These are phyloP conservation scores for Drosophila ochracea DNA, from an alignment of 2,888 invertebrate genomes.

Conservation along the genomic window DNA sequence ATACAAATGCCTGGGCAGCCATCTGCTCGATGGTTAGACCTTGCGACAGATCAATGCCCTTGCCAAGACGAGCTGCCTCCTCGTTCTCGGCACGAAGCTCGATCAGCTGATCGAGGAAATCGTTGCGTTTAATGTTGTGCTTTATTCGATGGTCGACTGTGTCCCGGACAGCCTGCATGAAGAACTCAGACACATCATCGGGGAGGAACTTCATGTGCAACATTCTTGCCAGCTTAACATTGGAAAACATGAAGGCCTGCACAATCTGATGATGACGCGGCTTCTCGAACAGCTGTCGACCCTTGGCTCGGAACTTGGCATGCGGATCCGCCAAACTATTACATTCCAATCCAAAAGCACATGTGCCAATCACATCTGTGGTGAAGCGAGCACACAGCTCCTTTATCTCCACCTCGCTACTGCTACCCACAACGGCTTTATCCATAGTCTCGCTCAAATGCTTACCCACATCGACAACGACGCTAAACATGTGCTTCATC, in stretches of 20 bases:
- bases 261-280: slow-evolving; percentile 55
- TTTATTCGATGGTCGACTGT: slow-evolving; percentile 84
- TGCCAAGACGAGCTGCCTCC: slow-evolving; percentile 31
- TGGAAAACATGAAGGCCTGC: slow-evolving; percentile 60
- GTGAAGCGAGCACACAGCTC: slow-evolving; percentile 85
- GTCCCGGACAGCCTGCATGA: slow-evolving; percentile 84
- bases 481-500: slow-evolving; percentile 85
- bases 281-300: slow-evolving; percentile 65
- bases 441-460: slow-evolving; percentile 39
- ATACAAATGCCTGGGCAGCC: slow-evolving; percentile 86
- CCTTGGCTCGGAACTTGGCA: slow-evolving; percentile 78
- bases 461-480: slow-evolving; percentile 50
- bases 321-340: slow-evolving; percentile 84
- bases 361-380: slow-evolving; percentile 86
- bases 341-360: slow-evolving; percentile 86
- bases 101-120: slow-evolving; percentile 86
- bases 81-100: slow-evolving; percentile 74
- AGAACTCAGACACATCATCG: slow-evolving; percentile 73
- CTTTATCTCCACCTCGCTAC: slow-evolving; percentile 83
- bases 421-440: not conserved
- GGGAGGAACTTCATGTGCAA: slow-evolving; percentile 62
- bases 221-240: slow-evolving; percentile 59
- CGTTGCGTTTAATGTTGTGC: slow-evolving; percentile 83
- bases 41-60: slow-evolving; percentile 61
- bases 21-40: slow-evolving; percentile 85